phyloP scores from a whole-genome alignment of 2,888 invertebrate species.

The Gastrophysa polygoni region DNA sequence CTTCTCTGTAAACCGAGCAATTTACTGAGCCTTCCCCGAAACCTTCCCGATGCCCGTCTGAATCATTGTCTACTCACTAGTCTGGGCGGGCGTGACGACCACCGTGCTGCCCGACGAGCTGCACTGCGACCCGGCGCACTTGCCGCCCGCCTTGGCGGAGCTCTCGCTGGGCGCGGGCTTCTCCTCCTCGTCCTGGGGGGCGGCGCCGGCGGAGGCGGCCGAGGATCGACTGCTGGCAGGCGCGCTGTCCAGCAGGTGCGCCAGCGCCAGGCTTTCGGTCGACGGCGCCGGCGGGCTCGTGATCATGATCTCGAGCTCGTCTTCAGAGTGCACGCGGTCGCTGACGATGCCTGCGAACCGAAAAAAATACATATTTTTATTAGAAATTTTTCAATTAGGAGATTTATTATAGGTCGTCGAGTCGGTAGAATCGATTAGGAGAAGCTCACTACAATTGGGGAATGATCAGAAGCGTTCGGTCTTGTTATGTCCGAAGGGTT shows the following conservation, averaged over 20 bases:
- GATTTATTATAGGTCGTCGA: too few species aligned
- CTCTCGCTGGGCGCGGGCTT: slow-evolving; percentile 63
- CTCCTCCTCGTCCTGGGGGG: slow-evolving; percentile 56
- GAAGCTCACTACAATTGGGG: too few species aligned
- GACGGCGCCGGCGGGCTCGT: slow-evolving; percentile 84
- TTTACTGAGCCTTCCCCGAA: too few species aligned
- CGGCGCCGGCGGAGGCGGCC: slow-evolving; percentile 59
- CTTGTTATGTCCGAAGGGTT: too few species aligned
- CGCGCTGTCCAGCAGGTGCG: slow-evolving; percentile 73
- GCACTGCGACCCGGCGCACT: slow-evolving; percentile 80
- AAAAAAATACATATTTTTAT: too few species aligned
- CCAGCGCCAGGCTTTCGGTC: slow-evolving; percentile 82
- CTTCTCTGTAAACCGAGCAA: too few species aligned
- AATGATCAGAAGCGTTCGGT: too few species aligned
- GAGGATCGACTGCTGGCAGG: slow-evolving; percentile 65
- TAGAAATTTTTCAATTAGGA: too few species aligned
- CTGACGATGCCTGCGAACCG: slow-evolving; percentile 79
- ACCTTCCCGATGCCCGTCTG: too few species aligned
- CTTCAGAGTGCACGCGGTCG: slow-evolving; percentile 90
- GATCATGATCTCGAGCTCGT: slow-evolving; percentile 89
- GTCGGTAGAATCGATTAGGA: too few species aligned
- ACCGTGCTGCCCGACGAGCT: slow-evolving; percentile 88
- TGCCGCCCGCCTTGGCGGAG: slow-evolving; percentile 63
- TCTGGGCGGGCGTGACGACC: slow-evolving; percentile 67
- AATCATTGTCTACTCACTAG: slow-evolving; percentile 49